Evolutionary conservation across 2,888 invertebrate genomes (phyloP).

Genomic region (Disparrhopalites patrizii): DNA sequence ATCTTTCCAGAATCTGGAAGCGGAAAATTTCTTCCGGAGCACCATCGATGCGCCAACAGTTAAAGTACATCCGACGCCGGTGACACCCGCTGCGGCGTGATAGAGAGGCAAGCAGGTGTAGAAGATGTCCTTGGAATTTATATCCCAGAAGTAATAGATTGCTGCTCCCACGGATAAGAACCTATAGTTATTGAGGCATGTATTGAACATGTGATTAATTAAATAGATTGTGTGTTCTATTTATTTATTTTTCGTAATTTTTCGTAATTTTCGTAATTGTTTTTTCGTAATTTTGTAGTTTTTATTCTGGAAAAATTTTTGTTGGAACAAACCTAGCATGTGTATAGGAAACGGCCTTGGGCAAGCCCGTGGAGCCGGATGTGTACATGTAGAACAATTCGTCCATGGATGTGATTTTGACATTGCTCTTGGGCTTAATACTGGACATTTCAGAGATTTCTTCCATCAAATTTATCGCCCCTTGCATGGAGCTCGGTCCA

Average conservation of each 20-base stretch:
- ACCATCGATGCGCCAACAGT: slow-evolving; percentile 62
- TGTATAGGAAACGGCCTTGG: slow-evolving; percentile 96
- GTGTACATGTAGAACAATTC: slow-evolving; percentile 92
- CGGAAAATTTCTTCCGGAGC: slow-evolving; percentile 40
- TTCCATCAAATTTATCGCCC: slow-evolving; percentile 7
- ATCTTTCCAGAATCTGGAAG: slow-evolving; percentile 42
- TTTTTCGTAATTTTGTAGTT: too few relatives aligned
- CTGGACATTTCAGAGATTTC: slow-evolving; percentile 51
- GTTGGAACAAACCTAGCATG: slow-evolving; percentile 78
- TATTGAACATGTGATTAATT: too few relatives aligned
- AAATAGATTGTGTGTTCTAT: too few relatives aligned
- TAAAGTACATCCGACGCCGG: slow-evolving; percentile 14
- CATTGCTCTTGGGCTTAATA: slow-evolving; percentile 55
- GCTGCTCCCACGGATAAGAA: background rate
- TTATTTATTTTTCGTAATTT: too few relatives aligned
- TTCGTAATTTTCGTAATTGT: too few relatives aligned
- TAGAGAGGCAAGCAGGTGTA: slow-evolving; percentile 29
- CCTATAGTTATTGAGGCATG: too few relatives aligned
- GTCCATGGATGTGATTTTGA: slow-evolving; percentile 64
- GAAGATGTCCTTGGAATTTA: slow-evolving; percentile 27
- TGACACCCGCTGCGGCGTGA: slow-evolving; percentile 15
- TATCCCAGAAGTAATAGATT: slow-evolving; percentile 6
- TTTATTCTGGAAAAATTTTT: background rate
- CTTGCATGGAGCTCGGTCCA: slow-evolving; percentile 16
- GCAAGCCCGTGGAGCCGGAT: slow-evolving; percentile 95